Percentiles rank a stretch among this genome's conserved stretches.
Conservation (phyloP, 2,888 invertebrate species). For the Lasius fuliginosus region DNA sequence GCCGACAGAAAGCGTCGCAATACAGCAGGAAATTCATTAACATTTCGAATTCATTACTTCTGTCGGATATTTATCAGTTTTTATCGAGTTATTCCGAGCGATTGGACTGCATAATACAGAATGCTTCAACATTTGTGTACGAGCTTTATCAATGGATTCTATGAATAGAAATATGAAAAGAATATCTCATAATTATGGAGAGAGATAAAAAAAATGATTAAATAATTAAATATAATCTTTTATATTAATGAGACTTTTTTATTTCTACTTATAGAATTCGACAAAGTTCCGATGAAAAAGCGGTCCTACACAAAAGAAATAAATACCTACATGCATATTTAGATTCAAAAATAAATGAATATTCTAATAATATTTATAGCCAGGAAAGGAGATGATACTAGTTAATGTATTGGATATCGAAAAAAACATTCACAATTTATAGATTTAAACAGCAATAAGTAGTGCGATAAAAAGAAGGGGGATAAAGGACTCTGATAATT, state of each 20-base stretch:
- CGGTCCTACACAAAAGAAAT: not conserved
- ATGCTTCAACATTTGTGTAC: not conserved
- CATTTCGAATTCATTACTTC: slow-evolving; percentile 53
- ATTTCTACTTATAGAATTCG: not conserved
- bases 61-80: slow-evolving; percentile 13
- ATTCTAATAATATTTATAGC: not conserved
- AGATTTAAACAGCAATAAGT: not conserved
- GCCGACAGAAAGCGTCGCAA: slow-evolving; percentile 42
- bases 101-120: not conserved
- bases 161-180: not conserved
- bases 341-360: not conserved
- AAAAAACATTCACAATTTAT: not conserved
- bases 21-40: slow-evolving; percentile 47
- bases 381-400: not conserved
- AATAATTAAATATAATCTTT: not conserved
- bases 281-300: not conserved
- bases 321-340: not conserved
- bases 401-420: not conserved
- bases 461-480: not conserved
- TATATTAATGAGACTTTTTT: not conserved
- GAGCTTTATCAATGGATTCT: not conserved
- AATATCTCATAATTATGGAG: not conserved
- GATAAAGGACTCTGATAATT: not conserved
- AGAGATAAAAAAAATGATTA: not conserved
- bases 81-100: not conserved